phyloP scores from a whole-genome alignment of 37 sponge, comb jelly and placozoan species.

The Trichoplax adhaerens region DNA sequence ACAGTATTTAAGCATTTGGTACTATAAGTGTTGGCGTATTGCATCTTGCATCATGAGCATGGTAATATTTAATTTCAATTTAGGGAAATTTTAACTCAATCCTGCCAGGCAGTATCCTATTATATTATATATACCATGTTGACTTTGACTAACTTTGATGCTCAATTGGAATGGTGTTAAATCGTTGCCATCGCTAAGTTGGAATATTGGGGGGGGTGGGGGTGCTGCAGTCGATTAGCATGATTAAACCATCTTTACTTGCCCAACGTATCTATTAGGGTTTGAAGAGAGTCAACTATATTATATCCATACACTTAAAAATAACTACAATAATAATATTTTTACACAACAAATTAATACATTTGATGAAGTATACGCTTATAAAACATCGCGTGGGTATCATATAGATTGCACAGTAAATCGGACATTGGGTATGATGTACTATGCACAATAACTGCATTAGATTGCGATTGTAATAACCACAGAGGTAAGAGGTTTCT shows the following conservation, averaged over 20 bases:
- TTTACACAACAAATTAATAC: no score
- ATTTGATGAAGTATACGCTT: no score
- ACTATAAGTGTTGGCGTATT: background rate
- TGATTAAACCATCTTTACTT: conserved; percentile 43
- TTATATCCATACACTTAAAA: no score
- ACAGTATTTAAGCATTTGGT: background rate
- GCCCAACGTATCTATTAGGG: background rate
- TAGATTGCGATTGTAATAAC: no score
- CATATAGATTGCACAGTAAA: no score
- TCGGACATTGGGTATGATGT: no score
- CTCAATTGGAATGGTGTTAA: conserved; percentile 46
- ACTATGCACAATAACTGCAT: no score
- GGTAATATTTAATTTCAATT: background rate
- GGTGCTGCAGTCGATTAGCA: conserved; percentile 33
- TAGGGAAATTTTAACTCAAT: background rate
- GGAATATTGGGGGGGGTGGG: conserved; percentile 30
- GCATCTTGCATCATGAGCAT: no score
- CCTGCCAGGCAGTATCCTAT: background rate
- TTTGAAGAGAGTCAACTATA: no score
- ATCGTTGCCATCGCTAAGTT: conserved; percentile 7
- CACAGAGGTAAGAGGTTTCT: no score
- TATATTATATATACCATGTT: background rate
- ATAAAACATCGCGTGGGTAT: no score
- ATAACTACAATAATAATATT: no score
- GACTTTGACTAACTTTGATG: conserved; percentile 30